Conservation (phyloP, 1,140 invertebrate genomes). For the Pectinophora gossypiella region DNA sequence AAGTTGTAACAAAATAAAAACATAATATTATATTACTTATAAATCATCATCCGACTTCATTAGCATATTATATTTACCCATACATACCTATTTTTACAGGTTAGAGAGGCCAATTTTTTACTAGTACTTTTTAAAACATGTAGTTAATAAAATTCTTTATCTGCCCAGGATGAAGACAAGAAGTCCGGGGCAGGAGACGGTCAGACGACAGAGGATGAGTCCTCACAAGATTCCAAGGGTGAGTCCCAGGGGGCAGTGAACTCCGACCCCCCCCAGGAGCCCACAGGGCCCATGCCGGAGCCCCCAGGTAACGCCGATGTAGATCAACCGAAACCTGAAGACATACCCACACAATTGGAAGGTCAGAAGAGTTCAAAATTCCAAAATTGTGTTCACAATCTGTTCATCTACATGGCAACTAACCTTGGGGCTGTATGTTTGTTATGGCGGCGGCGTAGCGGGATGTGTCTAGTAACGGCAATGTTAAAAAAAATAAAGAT, state of each 20-base stretch:
- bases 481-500: neutral
- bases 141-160: no score
- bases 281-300: constrained; percentile 17
- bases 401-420: constrained; percentile 60
- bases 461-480: neutral
- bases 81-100: no score
- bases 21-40: no score
- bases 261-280: neutral
- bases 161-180: constrained; percentile 73
- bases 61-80: no score
- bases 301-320: constrained; percentile 64
- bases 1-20: no score
- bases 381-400: constrained; percentile 32
- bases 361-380: constrained; percentile 40
- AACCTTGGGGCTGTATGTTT: constrained; percentile 40
- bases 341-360: constrained; percentile 24
- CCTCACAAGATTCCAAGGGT: constrained; percentile 75
- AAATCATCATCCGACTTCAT: no score
- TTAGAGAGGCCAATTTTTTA: no score
- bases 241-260: constrained; percentile 41
- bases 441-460: neutral
- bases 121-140: no score
- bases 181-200: constrained; percentile 63
- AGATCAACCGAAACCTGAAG: constrained; percentile 45
- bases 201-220: constrained; percentile 72